These are phyloP conservation scores for Hydropsyche betteni DNA, from an alignment of 2,888 invertebrate species.

Conservation along the genomic window DNA sequence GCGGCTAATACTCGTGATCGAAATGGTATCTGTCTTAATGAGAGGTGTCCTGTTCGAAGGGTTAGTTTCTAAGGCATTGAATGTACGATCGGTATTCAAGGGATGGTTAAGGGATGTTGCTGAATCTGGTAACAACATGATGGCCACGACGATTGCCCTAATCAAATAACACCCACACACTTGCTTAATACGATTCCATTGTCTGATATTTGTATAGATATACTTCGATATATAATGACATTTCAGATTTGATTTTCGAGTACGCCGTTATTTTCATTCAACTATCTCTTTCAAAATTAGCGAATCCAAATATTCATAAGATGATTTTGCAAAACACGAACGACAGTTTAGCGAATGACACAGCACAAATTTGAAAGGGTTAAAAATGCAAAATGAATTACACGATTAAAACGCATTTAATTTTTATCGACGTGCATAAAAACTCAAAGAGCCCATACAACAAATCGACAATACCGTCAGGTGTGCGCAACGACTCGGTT, in stretches of 20 bases:
- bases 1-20: constrained; percentile 11
- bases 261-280: too few relatives aligned
- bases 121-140: neutral
- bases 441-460: neutral
- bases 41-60: constrained; percentile 39
- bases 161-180: too few relatives aligned
- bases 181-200: neutral
- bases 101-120: neutral
- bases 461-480: neutral
- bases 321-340: neutral
- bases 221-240: too few relatives aligned
- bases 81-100: neutral
- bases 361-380: constrained; percentile 6
- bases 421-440: neutral
- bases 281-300: too few relatives aligned
- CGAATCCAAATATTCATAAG: neutral
- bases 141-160: neutral
- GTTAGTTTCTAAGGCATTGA: constrained; percentile 21
- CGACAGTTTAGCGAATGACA: constrained; percentile 13
- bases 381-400: neutral
- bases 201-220: neutral
- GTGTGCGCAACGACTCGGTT: constrained; percentile 4
- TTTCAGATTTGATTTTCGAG: too few relatives aligned
- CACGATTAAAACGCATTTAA: constrained; percentile 9
- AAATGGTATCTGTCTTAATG: constrained; percentile 36